Percentiles rank a stretch among this genome's conserved stretches.
Evolutionary conservation across 1,140 invertebrate species (phyloP).

Genomic region (Ruditapes philippinarum): DNA sequence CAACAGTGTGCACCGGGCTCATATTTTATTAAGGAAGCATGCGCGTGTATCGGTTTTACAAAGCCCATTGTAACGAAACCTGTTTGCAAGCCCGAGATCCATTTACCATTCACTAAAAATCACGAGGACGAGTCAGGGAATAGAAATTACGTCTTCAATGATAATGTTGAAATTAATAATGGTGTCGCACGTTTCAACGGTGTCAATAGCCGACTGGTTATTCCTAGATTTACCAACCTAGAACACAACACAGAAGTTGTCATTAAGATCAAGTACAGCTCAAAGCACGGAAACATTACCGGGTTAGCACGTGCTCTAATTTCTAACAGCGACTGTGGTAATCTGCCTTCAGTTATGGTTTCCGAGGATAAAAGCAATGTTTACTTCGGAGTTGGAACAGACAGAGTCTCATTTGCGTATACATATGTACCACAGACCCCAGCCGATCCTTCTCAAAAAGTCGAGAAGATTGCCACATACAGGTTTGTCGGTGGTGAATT

Average conservation of each 20-base stretch:
- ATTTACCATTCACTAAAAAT: slow-evolving; percentile 70
- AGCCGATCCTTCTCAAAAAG: not conserved
- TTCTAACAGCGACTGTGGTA: slow-evolving; percentile 74
- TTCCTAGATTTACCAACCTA: slow-evolving; percentile 74
- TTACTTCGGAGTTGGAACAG: slow-evolving; percentile 66
- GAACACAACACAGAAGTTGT: slow-evolving; percentile 68
- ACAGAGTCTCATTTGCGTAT: slow-evolving; percentile 15
- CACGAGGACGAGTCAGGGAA: slow-evolving; percentile 71
- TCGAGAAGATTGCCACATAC: slow-evolving; percentile 12
- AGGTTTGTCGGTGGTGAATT: slow-evolving; percentile 4
- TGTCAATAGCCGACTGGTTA: slow-evolving; percentile 61
- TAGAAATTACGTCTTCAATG: slow-evolving; percentile 69
- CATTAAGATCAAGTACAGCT: slow-evolving; percentile 69
- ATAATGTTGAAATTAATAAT: slow-evolving; percentile 68
- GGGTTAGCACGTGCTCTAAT: slow-evolving; percentile 67
- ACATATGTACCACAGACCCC: slow-evolving; percentile 36
- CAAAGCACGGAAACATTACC: slow-evolving; percentile 48
- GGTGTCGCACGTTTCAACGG: slow-evolving; percentile 74
- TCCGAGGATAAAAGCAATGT: slow-evolving; percentile 83
- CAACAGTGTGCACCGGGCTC: slow-evolving; percentile 71
- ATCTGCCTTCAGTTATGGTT: slow-evolving; percentile 69
- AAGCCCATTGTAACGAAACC: not conserved
- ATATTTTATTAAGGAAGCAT: slow-evolving; percentile 56
- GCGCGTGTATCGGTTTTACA: slow-evolving; percentile 54
- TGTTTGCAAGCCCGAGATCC: slow-evolving; percentile 70